A percentile compares a stretch with the other conserved stretches of the same genome.
Conservation (phyloP, 2,888 invertebrate genomes). For the Heliconius charithonia region DNA sequence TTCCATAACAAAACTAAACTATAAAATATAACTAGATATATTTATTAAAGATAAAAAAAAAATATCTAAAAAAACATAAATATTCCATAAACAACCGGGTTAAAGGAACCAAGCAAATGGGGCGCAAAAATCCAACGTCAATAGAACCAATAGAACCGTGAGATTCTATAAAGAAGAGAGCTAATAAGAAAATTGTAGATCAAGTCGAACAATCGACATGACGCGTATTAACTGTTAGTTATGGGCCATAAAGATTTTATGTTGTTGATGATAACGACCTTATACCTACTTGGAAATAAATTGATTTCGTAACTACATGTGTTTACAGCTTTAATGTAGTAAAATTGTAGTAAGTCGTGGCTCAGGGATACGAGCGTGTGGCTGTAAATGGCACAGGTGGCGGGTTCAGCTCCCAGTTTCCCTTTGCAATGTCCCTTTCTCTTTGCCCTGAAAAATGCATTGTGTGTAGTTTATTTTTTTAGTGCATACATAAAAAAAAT, state of each 20-base stretch:
- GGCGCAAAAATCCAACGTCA: slow-evolving; percentile 48
- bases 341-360: neutral
- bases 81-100: neutral
- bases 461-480: no score
- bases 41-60: no score
- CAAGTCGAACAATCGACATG: slow-evolving; percentile 48
- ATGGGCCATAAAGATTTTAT: slow-evolving; percentile 41
- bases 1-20: no score
- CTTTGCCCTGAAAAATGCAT: neutral
- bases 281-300: slow-evolving; percentile 42
- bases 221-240: slow-evolving; percentile 40
- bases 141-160: slow-evolving; percentile 51
- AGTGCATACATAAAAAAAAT: no score
- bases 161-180: slow-evolving; percentile 56
- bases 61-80: neutral
- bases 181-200: slow-evolving; percentile 59
- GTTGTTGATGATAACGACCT: slow-evolving; percentile 33
- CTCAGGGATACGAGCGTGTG: neutral
- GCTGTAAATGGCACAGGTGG: neutral
- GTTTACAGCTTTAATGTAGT: slow-evolving; percentile 9
- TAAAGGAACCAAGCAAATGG: neutral
- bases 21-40: no score
- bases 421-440: no score
- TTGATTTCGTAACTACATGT: slow-evolving; percentile 54
- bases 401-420: neutral